Conservation (phyloP, 2,113 vertebrate species). For the Amblyornis subalaris region DNA sequence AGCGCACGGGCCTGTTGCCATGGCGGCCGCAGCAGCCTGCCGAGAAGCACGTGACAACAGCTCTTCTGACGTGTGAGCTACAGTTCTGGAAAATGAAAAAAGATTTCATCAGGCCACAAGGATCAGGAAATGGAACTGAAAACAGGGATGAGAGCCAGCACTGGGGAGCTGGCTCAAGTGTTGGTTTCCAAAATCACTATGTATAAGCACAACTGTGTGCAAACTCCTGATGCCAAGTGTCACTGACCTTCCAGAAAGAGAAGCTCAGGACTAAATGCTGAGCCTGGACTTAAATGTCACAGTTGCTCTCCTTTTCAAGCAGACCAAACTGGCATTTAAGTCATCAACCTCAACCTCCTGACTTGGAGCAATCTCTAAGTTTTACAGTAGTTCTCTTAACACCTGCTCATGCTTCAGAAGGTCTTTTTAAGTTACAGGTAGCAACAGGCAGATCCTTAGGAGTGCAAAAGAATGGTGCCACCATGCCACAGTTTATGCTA, state of each 20-base stretch:
- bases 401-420: background rate
- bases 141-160: background rate
- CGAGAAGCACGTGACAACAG: constrained; percentile 98
- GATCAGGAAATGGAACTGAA: background rate
- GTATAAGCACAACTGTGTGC: background rate
- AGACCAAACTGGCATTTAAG: background rate
- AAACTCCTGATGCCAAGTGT: background rate
- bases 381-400: background rate
- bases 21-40: constrained; percentile 96
- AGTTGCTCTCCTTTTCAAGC: background rate
- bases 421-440: background rate
- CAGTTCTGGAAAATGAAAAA: constrained; percentile 82
- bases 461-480: background rate
- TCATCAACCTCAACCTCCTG: background rate
- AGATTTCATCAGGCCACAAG: background rate
- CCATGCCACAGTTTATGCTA: background rate
- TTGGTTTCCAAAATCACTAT: background rate
- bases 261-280: background rate
- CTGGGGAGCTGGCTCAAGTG: background rate
- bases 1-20: constrained; percentile 95
- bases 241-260: background rate
- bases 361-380: background rate
- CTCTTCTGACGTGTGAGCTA: constrained; percentile 95
- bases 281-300: background rate
- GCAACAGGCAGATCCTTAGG: background rate